A percentile compares a stretch with the other conserved stretches of the same genome.
Conservation (phyloP, 2,113 vertebrate species). For the Sphyrna mokarran region DNA sequence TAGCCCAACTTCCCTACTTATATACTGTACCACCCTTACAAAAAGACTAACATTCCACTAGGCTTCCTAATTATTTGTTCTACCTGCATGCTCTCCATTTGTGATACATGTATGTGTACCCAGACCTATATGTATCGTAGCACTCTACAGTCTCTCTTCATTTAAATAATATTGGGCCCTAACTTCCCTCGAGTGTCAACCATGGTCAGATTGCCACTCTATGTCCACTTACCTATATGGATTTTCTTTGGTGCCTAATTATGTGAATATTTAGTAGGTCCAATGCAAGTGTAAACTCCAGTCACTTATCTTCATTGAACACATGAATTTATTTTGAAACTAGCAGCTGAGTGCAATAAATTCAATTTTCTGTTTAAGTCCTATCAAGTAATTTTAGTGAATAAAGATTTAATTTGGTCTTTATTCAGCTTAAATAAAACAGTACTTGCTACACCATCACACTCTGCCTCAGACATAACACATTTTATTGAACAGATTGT, state of each 20-base stretch:
- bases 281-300: not conserved
- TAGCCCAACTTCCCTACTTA: too few relatives aligned
- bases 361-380: not conserved
- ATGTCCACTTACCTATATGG: too few relatives aligned
- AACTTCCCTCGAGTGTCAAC: too few relatives aligned
- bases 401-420: conserved; percentile 18
- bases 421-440: conserved; percentile 8
- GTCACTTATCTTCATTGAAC: not conserved
- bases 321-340: not conserved
- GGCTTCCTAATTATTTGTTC: too few relatives aligned
- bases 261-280: not conserved
- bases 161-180: too few relatives aligned
- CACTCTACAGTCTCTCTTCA: too few relatives aligned
- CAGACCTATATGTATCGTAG: too few relatives aligned
- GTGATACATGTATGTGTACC: too few relatives aligned
- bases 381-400: not conserved
- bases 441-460: not conserved
- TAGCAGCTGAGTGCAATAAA: not conserved
- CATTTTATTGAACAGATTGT: conserved; percentile 23
- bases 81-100: too few relatives aligned
- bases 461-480: not conserved
- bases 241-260: not conserved
- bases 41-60: too few relatives aligned
- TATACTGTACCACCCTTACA: too few relatives aligned
- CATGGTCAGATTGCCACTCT: too few relatives aligned